Percentiles rank a stretch among this genome's conserved stretches.
Evolutionary conservation across 2,113 vertebrate genomes (phyloP).

Genomic region (Rostratula benghalensis): DNA sequence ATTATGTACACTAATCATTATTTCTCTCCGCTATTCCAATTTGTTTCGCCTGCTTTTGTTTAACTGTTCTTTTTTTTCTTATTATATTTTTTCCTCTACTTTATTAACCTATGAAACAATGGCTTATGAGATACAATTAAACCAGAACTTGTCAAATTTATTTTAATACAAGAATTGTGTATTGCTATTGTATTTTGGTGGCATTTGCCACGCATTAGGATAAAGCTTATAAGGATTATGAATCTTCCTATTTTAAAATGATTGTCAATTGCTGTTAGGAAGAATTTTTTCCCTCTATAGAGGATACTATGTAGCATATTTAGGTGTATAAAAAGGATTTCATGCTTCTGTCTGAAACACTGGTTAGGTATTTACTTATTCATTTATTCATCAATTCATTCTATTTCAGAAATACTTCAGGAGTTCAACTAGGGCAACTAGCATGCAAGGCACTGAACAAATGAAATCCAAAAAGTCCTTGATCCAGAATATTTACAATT

Average conservation of each 20-base stretch:
- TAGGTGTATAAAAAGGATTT: not conserved
- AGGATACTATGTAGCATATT: not conserved
- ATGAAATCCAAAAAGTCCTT: not conserved
- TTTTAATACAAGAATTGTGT: not conserved
- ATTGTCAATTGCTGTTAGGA: not conserved
- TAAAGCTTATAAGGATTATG: not conserved
- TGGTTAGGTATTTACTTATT: constrained; percentile 1
- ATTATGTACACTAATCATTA: not conserved
- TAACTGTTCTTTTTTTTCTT: not conserved
- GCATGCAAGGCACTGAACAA: not conserved
- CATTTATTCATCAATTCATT: constrained; percentile 40
- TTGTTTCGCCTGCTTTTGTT: not conserved
- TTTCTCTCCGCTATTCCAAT: not conserved
- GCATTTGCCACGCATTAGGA: not conserved
- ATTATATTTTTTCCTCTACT: not conserved
- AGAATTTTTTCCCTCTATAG: not conserved
- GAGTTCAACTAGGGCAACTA: not conserved
- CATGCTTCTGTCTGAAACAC: not conserved
- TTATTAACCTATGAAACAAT: not conserved
- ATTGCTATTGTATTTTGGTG: not conserved
- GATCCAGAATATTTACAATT: not conserved
- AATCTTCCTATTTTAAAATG: not conserved
- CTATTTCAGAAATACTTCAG: constrained; percentile 5
- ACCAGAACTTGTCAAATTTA: not conserved
- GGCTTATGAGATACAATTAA: not conserved